Evolutionary conservation across 2,888 invertebrate species (phyloP).

Genomic region (Campoplex nolae): DNA sequence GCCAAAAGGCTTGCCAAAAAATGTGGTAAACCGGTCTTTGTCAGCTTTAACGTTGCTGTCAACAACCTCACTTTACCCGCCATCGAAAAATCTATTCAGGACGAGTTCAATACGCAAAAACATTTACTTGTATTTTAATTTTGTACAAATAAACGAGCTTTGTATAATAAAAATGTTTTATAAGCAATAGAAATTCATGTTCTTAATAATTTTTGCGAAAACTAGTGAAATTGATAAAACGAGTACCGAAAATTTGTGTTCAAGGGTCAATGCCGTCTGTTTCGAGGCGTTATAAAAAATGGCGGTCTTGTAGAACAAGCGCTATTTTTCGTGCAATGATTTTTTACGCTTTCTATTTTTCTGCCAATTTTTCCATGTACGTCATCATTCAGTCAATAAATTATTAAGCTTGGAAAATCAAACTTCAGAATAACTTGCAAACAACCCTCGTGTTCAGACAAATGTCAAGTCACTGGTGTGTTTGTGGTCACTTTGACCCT

Average conservation of each 20-base stretch:
- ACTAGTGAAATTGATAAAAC: background rate
- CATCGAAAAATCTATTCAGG: conserved; percentile 80
- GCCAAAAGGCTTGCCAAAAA: conserved; percentile 82
- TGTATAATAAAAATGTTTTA: conserved; percentile 20
- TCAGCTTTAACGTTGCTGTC: conserved; percentile 82
- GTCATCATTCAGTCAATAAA: background rate
- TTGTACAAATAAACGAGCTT: conserved; percentile 20
- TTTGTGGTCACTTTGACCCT: background rate
- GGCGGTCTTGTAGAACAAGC: background rate
- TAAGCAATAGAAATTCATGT: background rate
- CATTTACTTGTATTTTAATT: conserved; percentile 74
- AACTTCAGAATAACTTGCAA: background rate
- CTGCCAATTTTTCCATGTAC: background rate
- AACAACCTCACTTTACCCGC: conserved; percentile 75
- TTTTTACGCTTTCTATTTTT: background rate
- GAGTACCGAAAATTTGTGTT: background rate
- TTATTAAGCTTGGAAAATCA: background rate
- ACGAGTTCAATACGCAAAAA: conserved; percentile 79
- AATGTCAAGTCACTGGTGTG: background rate
- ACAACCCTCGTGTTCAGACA: background rate
- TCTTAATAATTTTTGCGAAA: background rate
- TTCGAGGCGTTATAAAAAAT: background rate
- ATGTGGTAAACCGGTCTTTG: conserved; percentile 81
- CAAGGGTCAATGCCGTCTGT: background rate
- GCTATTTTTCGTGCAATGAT: background rate